phyloP scores from a whole-genome alignment of 2,113 vertebrate genomes.

The Clinocottus analis region DNA sequence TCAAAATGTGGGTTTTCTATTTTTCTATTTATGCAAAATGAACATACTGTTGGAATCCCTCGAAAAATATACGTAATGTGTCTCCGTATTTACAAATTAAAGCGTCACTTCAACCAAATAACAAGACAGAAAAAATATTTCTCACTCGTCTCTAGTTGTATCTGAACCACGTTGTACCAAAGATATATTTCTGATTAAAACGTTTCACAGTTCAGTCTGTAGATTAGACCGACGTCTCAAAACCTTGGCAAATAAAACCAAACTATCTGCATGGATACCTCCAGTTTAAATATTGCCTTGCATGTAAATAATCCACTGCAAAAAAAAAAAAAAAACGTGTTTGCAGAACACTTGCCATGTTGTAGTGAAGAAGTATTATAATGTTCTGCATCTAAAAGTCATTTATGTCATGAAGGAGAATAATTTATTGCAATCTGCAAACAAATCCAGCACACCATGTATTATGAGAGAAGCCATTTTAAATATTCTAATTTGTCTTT shows the following conservation, averaged over 20 bases:
- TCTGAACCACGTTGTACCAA: background rate
- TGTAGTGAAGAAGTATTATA: background rate
- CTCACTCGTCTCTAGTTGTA: background rate
- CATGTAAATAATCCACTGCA: background rate
- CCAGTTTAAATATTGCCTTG: conserved; percentile 8
- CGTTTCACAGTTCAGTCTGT: background rate
- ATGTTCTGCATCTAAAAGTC: background rate
- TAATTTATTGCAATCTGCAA: background rate
- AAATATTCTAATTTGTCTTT: background rate
- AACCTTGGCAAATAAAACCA: background rate
- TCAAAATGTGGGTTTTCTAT: background rate
- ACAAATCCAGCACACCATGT: background rate
- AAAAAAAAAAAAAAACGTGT: background rate
- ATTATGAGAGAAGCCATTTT: background rate
- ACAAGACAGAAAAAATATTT: background rate
- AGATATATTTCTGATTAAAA: background rate
- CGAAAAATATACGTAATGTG: background rate
- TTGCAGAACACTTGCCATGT: background rate
- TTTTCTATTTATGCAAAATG: background rate
- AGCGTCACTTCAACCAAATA: conserved; percentile 8
- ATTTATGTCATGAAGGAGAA: too few species aligned
- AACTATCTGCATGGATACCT: background rate
- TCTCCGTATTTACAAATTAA: background rate
- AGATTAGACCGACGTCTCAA: background rate
- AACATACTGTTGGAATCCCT: background rate